A percentile compares a stretch with the other conserved stretches of the same genome.
These are phyloP conservation scores for Lepidurus packardi DNA, from an alignment of 1,140 invertebrate species.

Conservation along the genomic window DNA sequence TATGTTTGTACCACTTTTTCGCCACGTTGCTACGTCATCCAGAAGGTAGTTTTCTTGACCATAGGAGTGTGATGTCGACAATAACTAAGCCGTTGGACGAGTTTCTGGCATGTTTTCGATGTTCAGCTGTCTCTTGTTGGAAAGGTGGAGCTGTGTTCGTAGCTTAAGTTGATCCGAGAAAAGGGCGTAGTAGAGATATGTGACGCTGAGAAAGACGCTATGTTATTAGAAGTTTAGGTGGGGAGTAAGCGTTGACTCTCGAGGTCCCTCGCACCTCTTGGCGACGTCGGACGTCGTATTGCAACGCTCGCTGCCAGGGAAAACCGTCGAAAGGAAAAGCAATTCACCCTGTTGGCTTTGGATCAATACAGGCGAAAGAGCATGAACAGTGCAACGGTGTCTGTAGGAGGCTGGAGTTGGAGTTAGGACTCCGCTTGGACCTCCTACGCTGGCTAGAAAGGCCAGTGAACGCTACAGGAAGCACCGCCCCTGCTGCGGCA, in stretches of 20 bases:
- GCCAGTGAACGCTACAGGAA: neutral
- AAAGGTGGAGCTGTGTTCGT: too few species aligned
- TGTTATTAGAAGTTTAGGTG: neutral
- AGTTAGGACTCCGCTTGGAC: neutral
- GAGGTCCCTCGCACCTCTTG: neutral
- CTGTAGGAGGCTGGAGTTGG: neutral
- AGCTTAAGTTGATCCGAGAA: neutral
- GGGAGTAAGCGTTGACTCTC: neutral
- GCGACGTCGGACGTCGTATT: neutral
- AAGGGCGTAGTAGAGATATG: neutral
- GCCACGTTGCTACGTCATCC: slow-evolving; percentile 56
- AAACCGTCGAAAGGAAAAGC: neutral
- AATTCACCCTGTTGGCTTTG: neutral
- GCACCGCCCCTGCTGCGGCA: slow-evolving; percentile 1
- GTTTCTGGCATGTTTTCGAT: neutral
- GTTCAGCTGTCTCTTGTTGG: neutral
- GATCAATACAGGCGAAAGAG: neutral
- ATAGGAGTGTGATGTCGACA: neutral
- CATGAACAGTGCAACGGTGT: neutral
- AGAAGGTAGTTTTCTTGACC: slow-evolving; percentile 48
- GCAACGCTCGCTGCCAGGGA: neutral
- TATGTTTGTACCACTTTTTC: slow-evolving; percentile 56
- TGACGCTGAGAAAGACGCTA: neutral
- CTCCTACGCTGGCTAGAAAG: neutral
- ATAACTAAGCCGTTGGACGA: neutral